Base-by-base conservation (phyloP, 2,797 vertebrate species). In the Enteromius paludinosus region DNA sequence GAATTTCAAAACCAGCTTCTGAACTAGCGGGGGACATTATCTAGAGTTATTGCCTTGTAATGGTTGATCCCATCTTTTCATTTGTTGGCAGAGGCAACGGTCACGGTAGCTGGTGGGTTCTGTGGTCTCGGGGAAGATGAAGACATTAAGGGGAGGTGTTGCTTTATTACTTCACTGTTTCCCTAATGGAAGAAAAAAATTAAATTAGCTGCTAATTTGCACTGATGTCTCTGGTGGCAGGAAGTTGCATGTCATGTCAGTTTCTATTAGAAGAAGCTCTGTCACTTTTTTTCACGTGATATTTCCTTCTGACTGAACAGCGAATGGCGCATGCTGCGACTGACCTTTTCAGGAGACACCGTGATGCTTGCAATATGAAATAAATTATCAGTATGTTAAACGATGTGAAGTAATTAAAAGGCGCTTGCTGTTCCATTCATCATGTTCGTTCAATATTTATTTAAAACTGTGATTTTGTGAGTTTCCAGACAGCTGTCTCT, bases 151-250 rank as follows among this genome's bases (percentile, higher is more conserved):
- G 94, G 95, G 95, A 93, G 90, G 91, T 93, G 90, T 93, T 91
- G 91, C 93, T 91, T 95, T 96, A 93, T 92, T 95, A 91, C 93
- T 94, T 92, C 92, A 86, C 94, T 95, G 94, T 96, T 95, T 94
- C 93, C 89, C 92, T 92, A 94, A 96, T 95, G 92, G 92, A 95
- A 78, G 74, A 83, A 92, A 94, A 84, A 95, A 95, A 95, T 96
- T 93, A 95, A 96, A 97, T 97, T 95, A 95, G 95, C 95, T 90
- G 92, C 91, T 96, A 95, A 96, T 95, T 96, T 96, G 91, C 91
- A 91, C 84, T 91, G 94, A 93, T 90, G 94, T 95, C 95, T 91
- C 89, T 91, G 82, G 92, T 93, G 94, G 93, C 93, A 91, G 75
- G 80, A 92, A 93, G 92, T 93, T 93, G 91, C 92, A 91, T 90